Evolutionary conservation across 2,113 vertebrate species (phyloP).

Genomic region (Eudyptes chrysolophus): DNA sequence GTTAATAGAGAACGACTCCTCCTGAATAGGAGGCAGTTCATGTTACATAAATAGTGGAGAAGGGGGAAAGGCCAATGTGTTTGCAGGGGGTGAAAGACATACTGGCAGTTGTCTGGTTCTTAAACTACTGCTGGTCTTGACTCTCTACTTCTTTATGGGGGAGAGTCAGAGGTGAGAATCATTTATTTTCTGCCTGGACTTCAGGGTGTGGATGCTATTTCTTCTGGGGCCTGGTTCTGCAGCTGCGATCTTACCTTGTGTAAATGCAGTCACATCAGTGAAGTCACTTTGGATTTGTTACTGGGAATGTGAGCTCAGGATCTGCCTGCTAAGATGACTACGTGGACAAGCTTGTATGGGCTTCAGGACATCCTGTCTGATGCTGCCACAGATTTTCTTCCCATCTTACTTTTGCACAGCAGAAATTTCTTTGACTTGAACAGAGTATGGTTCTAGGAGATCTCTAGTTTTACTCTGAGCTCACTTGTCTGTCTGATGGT

Average conservation of each 20-base stretch:
- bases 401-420: background rate
- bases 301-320: background rate
- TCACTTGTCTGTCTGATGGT: background rate
- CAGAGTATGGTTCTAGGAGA: background rate
- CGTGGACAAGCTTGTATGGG: background rate
- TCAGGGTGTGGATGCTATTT: background rate
- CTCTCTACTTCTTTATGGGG: background rate
- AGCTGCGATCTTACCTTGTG: background rate
- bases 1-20: conserved; percentile 5
- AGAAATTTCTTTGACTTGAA: background rate
- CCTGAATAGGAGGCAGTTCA: background rate
- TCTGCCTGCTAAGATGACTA: background rate
- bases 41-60: background rate
- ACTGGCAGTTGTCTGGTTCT: background rate
- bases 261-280: background rate
- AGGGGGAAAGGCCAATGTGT: background rate
- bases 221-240: background rate
- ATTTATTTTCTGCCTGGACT: background rate
- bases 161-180: background rate
- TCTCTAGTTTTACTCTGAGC: background rate
- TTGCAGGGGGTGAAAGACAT: background rate
- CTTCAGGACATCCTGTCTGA: background rate
- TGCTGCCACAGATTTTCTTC: background rate
- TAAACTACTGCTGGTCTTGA: background rate
- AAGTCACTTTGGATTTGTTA: background rate